A percentile compares a stretch with the other conserved stretches of the same genome.
Evolutionary conservation across 2,888 invertebrate species (phyloP).

Genomic region (Drosophila putrida): DNA sequence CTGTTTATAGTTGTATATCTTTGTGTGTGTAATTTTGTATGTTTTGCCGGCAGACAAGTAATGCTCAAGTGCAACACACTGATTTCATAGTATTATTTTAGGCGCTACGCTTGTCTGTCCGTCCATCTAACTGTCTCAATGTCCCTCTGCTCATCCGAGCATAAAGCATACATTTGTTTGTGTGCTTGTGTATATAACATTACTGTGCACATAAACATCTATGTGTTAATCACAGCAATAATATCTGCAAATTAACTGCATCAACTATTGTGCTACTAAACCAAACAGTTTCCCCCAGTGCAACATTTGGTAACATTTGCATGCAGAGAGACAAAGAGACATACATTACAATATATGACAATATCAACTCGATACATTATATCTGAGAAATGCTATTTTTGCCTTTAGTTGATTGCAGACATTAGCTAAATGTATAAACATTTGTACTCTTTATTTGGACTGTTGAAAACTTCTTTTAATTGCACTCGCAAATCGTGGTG

Average conservation of each 20-base stretch:
- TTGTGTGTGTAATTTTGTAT: slow-evolving; percentile 1
- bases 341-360: neutral
- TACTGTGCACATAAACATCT: slow-evolving; percentile 72
- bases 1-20: slow-evolving; percentile 14
- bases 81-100: slow-evolving; percentile 53
- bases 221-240: slow-evolving; percentile 81
- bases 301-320: slow-evolving; percentile 36
- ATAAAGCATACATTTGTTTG: slow-evolving; percentile 1
- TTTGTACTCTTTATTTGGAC: slow-evolving; percentile 10
- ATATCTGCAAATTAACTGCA: slow-evolving; percentile 79
- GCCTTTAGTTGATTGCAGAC: neutral
- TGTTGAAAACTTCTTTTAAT: slow-evolving; percentile 30
- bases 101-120: slow-evolving; percentile 7
- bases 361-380: neutral
- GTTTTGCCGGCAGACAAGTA: slow-evolving; percentile 30
- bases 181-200: slow-evolving; percentile 71
- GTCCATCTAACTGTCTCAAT: neutral
- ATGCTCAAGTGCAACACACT: slow-evolving; percentile 54
- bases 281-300: neutral
- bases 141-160: neutral
- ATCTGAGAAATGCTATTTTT: neutral
- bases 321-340: neutral
- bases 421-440: neutral
- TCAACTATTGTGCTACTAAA: slow-evolving; percentile 49
- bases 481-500: slow-evolving; percentile 39